Base-by-base conservation (phyloP, 2,113 vertebrate genomes). In the Phylloscopus trochiloides region DNA sequence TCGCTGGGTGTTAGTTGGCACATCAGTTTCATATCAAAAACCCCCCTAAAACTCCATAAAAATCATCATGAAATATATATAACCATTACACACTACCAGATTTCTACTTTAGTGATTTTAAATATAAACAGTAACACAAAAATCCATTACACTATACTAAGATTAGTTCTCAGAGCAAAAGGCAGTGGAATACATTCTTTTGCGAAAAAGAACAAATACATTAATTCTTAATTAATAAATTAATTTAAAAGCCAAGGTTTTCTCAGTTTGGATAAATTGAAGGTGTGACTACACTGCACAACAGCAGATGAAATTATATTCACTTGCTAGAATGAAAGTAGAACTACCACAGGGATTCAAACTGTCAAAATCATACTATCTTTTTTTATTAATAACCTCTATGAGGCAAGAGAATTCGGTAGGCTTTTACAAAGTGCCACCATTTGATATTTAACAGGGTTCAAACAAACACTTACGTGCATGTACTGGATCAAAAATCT, bases 331-430 rank as follows among this genome's bases (percentile, higher is more conserved):
- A 86, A 85, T 15, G 18, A 58, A 78, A 40, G 52, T 12, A 83
- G 24, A 87, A 59, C 32, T 68, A 81, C 12, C 52, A 85, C 9
- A 68, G 22, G 5, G 21, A 82, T 63, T 48, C 21, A 51, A 79
- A 79, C 4, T 52, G 36, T 10, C 31, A 83, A 73, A 36, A 70
- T 52, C 4, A 38, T 36, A 29, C n/a, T 45, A 15, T 11, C 31
- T 70, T 86, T 70, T 89, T 63, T 72, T 42, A 34, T 40, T 36
- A 80, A 65, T 15, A 70, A 2, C 8, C 6, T 38, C 50, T 36
- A 10, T 0, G 0, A 80, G 31, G 21, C 36, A 88, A 54, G 3
- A 79, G 20, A 74, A 86, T 63, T 66, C 7, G 0, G 31, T 6
- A 88, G 32, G 5, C 25, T 83, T 52, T 72, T 52, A 79, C n/a